Evolutionary conservation across 1,140 invertebrate species (phyloP).

Genomic region (Parasteatoda tepidariorum): DNA sequence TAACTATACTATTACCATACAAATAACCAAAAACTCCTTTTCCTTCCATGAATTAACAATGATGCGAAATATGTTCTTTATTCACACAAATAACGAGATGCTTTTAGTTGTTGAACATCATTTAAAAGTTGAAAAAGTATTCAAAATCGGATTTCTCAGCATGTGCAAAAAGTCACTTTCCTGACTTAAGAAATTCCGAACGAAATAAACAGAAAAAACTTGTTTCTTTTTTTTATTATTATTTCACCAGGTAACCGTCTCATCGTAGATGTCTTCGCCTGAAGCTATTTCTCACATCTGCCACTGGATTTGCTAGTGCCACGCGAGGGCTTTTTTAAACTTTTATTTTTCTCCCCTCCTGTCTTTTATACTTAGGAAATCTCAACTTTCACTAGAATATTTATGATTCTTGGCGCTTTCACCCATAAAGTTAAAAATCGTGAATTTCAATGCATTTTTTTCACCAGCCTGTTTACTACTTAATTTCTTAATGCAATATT

Average conservation of each 20-base stretch:
- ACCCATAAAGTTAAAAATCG: background rate
- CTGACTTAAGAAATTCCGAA: background rate
- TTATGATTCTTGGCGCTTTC: conserved; percentile 4
- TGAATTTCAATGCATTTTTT: background rate
- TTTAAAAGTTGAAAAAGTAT: no score
- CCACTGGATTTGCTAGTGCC: conserved; percentile 42
- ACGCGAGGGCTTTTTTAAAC: conserved; percentile 19
- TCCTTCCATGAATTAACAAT: no score
- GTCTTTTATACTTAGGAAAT: background rate
- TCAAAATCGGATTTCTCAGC: no score
- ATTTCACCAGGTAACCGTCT: conserved; percentile 28
- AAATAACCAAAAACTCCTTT: no score
- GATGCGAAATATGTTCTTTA: no score
- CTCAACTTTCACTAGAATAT: conserved; percentile 16
- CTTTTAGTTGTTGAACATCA: no score
- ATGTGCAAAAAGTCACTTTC: background rate
- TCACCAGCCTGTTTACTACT: no score
- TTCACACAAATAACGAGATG: no score
- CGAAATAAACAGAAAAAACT: conserved; percentile 28
- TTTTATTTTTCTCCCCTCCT: conserved; percentile 6
- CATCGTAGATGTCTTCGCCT: conserved; percentile 24
- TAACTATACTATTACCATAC: no score
- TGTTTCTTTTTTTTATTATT: conserved; percentile 23
- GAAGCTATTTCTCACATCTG: conserved; percentile 56
- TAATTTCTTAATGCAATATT: background rate